Base-by-base conservation (phyloP, 2,888 invertebrate species). In the Mythimna pallens region DNA sequence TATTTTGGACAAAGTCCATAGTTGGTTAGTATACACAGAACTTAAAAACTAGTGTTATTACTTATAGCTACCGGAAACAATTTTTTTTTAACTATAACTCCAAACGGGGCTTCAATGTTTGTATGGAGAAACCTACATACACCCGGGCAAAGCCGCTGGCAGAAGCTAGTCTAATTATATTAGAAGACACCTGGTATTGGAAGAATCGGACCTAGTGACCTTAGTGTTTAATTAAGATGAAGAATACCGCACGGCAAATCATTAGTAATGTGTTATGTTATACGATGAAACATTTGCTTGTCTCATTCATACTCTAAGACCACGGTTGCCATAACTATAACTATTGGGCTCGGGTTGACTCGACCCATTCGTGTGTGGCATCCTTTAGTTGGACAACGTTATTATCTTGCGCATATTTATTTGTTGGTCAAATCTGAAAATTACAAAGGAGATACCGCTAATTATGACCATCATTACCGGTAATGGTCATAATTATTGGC, bases 361-460 rank as follows among this genome's bases (percentile, higher is more conserved):
- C 85, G 76, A 85, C 70, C 80, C 80, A 85, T 85, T 90, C 91
- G 91, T 92, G 92, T 92, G 92, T 92, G 92, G 92, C 83, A 91
- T 89, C 86, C 81, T 83, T 78, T 81, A 70, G 80, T 78, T 75
- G 80, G 82, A 84, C 77, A 86, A 83, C 83, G 76, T 81, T 77
- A 80, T 86, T 83, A 88, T 87, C 79, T 82, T 74, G 68, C 52
- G 70, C 74, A 78, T 82, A 77, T 83, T 67, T 80, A 79, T 85
- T 82, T 73, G 75, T 78, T 78, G 72, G 70, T 76, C 73, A 80
- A 81, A 86, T 70, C 67, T 76, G 59, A 76, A 70, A 74, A 64
- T 78, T 75, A 77, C 75, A 77, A 85, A 77, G 73, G 66, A 70
- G 62, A 72, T 73, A 77, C 78, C 63, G 70, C 76, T 86, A 71